Percentiles rank a stretch among this genome's conserved stretches.
Conservation (phyloP, 2,113 vertebrate species). For the Platycercus adscitus region DNA sequence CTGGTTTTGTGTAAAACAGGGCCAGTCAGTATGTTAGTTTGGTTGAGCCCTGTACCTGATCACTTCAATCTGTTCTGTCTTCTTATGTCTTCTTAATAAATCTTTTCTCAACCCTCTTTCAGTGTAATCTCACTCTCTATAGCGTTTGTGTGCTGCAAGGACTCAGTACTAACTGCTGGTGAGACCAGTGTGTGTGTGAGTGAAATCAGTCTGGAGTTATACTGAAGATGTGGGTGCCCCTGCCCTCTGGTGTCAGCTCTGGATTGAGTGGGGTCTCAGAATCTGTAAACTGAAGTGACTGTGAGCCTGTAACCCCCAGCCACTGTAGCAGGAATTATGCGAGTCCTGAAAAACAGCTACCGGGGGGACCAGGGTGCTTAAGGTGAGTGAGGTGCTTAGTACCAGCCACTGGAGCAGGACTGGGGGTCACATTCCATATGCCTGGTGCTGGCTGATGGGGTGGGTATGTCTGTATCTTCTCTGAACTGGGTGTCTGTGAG, state of each 20-base stretch:
- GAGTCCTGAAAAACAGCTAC: neutral
- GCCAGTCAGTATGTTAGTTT: fast-evolving
- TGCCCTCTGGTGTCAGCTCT: fast-evolving
- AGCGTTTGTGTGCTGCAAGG: neutral
- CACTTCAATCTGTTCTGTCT: fast-evolving
- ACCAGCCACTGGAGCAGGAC: fast-evolving
- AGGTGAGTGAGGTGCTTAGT: neutral
- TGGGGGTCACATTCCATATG: fast-evolving
- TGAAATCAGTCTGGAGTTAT: neutral
- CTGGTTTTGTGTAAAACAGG: fast-evolving
- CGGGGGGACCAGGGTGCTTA: too few relatives aligned
- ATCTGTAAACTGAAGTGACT: neutral
- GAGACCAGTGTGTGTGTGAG: neutral
- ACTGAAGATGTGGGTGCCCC: fast-evolving
- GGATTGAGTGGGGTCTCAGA: neutral
- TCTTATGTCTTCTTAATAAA: neutral
- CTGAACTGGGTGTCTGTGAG: fast-evolving
- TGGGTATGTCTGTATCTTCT: fast-evolving
- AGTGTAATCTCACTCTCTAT: neutral
- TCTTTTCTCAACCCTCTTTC: neutral
- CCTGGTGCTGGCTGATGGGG: too few relatives aligned
- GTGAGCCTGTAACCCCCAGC: fast-evolving
- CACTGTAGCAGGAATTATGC: neutral
- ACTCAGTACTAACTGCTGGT: neutral
- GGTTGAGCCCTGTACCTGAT: neutral